Evolutionary conservation across 2,113 vertebrate genomes (phyloP).

Genomic region (Corythoichthys intestinalis): DNA sequence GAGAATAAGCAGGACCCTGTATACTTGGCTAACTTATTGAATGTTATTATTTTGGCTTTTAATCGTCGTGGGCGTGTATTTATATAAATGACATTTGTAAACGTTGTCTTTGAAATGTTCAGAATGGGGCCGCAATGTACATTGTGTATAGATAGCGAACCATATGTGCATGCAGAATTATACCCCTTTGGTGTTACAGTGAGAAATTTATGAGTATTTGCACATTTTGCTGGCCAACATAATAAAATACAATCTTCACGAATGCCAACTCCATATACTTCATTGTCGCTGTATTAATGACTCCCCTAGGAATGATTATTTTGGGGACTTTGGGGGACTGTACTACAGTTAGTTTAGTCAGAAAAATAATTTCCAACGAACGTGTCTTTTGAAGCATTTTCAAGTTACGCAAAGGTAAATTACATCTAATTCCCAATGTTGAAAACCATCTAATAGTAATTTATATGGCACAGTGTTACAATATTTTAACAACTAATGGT

Average conservation of each 20-base stretch:
- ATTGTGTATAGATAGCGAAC: constrained; percentile 58
- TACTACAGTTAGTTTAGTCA: no score
- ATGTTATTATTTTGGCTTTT: constrained; percentile 59
- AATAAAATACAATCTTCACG: constrained; percentile 58
- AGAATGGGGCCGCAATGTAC: constrained; percentile 62
- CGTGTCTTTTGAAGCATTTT: background rate
- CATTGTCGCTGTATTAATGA: background rate
- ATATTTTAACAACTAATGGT: no score
- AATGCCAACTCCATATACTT: constrained; percentile 44
- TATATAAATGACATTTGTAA: constrained; percentile 61
- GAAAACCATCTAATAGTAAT: background rate
- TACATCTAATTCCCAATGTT: background rate
- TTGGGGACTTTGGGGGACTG: background rate
- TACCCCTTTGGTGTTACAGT: constrained; percentile 48
- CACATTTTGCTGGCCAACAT: constrained; percentile 64
- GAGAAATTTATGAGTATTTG: constrained; percentile 29
- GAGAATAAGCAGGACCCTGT: constrained; percentile 51
- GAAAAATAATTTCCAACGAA: no score
- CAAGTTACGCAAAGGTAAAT: background rate
- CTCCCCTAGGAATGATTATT: background rate
- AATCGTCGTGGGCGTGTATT: constrained; percentile 69
- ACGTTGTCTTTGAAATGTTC: constrained; percentile 49
- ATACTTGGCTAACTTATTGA: constrained; percentile 70
- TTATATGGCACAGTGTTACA: no score
- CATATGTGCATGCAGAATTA: constrained; percentile 68